These are phyloP conservation scores for Linnaemya vulpina DNA, from an alignment of 2,888 invertebrate genomes.

Conservation along the genomic window DNA sequence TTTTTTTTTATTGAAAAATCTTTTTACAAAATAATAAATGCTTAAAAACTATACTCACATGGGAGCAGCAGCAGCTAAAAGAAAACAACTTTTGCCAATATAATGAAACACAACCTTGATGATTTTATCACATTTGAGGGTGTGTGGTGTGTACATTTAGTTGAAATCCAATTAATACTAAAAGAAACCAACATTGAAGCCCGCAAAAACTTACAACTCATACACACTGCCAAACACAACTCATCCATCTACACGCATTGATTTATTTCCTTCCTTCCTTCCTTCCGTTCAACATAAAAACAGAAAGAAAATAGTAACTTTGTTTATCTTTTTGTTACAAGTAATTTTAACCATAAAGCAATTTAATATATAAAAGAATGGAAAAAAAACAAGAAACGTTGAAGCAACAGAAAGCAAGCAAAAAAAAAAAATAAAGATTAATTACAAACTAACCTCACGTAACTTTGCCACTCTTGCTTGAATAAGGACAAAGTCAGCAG, in stretches of 20 bases:
- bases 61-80: neutral
- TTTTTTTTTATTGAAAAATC: neutral
- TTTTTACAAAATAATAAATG: neutral
- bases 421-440: slow-evolving; percentile 60
- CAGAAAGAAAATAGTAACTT: slow-evolving; percentile 61
- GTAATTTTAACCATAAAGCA: slow-evolving; percentile 54
- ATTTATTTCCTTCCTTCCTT: slow-evolving; percentile 66
- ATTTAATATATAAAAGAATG: slow-evolving; percentile 50
- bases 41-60: neutral
- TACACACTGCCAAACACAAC: slow-evolving; percentile 8
- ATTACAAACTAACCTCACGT: slow-evolving; percentile 73
- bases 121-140: slow-evolving; percentile 35
- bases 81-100: neutral
- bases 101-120: slow-evolving; percentile 37
- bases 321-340: slow-evolving; percentile 50
- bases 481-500: slow-evolving; percentile 68
- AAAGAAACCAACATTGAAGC: slow-evolving; percentile 39
- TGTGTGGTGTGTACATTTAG: slow-evolving; percentile 22
- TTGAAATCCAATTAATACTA: slow-evolving; percentile 67
- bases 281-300: slow-evolving; percentile 51
- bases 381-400: neutral
- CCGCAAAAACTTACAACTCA: slow-evolving; percentile 36
- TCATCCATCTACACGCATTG: slow-evolving; percentile 39
- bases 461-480: slow-evolving; percentile 67
- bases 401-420: neutral